These are phyloP conservation scores for Drosophila quadrilineata DNA, from an alignment of 1,140 invertebrate genomes.

Conservation along the genomic window DNA sequence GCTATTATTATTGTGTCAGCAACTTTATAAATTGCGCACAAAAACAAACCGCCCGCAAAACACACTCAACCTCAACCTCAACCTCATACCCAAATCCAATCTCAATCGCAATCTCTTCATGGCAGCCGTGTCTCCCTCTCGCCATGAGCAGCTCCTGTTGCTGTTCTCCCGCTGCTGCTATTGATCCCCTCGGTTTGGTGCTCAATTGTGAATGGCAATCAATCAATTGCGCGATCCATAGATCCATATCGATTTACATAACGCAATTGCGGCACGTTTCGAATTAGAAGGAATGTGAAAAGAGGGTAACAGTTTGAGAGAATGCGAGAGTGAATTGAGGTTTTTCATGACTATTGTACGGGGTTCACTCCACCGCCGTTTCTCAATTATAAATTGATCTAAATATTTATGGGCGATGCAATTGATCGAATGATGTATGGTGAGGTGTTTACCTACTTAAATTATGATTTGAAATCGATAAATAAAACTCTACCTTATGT, in stretches of 20 bases:
- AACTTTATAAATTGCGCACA: constrained; percentile 74
- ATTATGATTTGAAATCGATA: no score
- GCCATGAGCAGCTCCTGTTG: no score
- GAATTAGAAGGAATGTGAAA: background rate
- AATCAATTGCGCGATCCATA: constrained; percentile 56
- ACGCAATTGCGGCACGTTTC: constrained; percentile 53
- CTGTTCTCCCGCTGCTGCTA: background rate
- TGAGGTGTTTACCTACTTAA: no score
- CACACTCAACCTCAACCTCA: no score
- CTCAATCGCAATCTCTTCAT: constrained; percentile 3
- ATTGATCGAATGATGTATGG: no score
- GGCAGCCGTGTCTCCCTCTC: background rate
- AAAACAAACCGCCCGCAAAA: constrained; percentile 73
- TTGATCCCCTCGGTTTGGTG: constrained; percentile 55
- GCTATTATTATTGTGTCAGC: constrained; percentile 65
- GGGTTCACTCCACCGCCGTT: background rate
- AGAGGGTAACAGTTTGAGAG: background rate
- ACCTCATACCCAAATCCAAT: no score
- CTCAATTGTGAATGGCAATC: constrained; percentile 57
- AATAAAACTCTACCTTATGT: no score
- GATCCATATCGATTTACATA: constrained; percentile 69
- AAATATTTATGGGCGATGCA: no score
- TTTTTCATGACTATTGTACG: background rate
- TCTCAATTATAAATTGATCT: background rate
- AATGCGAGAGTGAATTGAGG: background rate